These are phyloP conservation scores for Germaria angustata DNA, from an alignment of 2,888 invertebrate species.

Conservation along the genomic window DNA sequence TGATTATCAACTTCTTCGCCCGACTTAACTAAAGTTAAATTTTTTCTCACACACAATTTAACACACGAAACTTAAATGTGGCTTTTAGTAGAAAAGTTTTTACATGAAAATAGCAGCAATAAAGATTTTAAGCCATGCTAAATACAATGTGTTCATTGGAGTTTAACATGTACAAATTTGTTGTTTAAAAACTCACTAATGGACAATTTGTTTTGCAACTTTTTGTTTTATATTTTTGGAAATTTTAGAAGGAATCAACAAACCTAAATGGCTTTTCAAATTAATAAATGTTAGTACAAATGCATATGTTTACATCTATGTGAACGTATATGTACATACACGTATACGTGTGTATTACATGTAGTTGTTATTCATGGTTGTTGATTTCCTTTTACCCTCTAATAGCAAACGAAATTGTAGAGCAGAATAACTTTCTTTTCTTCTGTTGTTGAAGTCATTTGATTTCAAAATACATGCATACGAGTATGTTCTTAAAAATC, in stretches of 20 bases:
- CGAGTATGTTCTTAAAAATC: slow-evolving; percentile 10
- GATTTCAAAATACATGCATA: not conserved
- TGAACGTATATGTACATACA: too few species aligned
- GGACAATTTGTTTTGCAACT: slow-evolving; percentile 8
- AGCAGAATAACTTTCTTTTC: slow-evolving; percentile 11
- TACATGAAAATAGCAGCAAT: too few species aligned
- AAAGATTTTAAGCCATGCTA: not conserved
- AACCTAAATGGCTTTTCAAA: slow-evolving; percentile 17
- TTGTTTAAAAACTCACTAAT: slow-evolving; percentile 21
- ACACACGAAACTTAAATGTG: too few species aligned
- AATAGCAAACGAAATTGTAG: not conserved
- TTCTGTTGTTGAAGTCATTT: not conserved
- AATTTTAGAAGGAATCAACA: not conserved
- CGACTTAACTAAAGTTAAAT: too few species aligned
- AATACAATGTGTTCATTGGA: not conserved
- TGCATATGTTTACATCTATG: too few species aligned
- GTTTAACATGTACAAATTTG: not conserved
- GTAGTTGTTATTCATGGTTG: too few species aligned
- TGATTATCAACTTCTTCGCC: too few species aligned
- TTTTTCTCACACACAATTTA: too few species aligned
- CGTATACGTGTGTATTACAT: too few species aligned
- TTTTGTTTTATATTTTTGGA: slow-evolving; percentile 3
- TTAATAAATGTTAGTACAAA: not conserved
- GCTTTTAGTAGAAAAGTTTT: too few species aligned
- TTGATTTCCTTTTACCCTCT: not conserved